These are phyloP conservation scores for Tamias sibiricus DNA, from an alignment of 2,113 vertebrate species.

Conservation along the genomic window DNA sequence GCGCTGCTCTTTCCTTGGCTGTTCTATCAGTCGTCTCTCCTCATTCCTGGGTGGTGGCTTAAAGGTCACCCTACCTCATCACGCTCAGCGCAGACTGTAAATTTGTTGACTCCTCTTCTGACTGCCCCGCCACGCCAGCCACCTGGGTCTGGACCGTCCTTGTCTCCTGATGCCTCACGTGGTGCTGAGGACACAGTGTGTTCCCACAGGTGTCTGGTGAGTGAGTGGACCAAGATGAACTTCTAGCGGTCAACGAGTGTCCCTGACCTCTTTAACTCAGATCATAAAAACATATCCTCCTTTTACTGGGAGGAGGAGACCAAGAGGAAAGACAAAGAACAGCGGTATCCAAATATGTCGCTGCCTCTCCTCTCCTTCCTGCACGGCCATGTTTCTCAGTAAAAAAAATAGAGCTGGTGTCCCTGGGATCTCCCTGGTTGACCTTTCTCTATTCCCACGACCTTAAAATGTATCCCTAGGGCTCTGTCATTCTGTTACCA, in stretches of 20 bases:
- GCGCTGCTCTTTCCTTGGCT: too few species aligned
- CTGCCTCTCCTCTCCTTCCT: neutral
- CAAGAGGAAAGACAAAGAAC: neutral
- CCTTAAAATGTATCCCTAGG: neutral
- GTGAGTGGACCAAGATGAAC: neutral
- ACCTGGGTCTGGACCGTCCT: accelerated
- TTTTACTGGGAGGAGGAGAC: neutral
- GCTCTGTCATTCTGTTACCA: neutral
- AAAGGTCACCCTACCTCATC: neutral
- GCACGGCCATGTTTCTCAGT: neutral
- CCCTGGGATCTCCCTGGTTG: neutral
- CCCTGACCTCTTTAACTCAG: neutral
- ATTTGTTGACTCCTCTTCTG: neutral
- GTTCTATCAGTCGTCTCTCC: neutral
- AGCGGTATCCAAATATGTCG: neutral
- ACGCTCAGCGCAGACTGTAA: neutral
- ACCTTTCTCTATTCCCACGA: constrained; percentile 53
- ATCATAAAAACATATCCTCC: neutral
- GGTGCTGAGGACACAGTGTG: neutral
- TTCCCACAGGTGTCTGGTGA: neutral
- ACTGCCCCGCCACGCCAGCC: neutral
- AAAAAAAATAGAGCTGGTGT: neutral
- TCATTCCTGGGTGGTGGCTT: neutral
- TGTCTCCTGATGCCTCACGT: accelerated
- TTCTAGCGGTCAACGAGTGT: neutral